Evolutionary conservation across 2,888 invertebrate species (phyloP).

Genomic region (Drosophila anomelani): DNA sequence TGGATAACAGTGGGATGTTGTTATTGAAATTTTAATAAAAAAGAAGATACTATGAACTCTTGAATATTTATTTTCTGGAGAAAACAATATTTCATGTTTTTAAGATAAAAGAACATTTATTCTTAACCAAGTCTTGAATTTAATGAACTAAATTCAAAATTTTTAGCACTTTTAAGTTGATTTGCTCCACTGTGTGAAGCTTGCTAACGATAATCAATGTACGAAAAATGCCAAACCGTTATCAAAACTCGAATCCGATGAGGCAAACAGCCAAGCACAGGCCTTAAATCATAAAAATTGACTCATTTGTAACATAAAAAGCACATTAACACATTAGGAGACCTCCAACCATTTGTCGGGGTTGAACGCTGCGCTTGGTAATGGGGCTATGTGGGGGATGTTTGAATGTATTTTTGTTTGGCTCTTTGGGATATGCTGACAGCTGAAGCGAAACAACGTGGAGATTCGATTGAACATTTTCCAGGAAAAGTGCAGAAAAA

Average conservation of each 20-base stretch:
- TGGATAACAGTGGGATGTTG: not conserved
- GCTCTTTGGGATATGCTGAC: conserved; percentile 48
- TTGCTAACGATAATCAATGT: conserved; percentile 58
- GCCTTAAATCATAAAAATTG: conserved; percentile 83
- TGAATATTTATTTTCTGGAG: not conserved
- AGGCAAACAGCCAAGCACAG: conserved; percentile 40
- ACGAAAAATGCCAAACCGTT: conserved; percentile 72
- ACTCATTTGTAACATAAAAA: conserved; percentile 83
- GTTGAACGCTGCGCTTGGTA: conserved; percentile 6
- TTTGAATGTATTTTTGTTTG: conserved; percentile 1
- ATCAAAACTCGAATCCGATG: conserved; percentile 63
- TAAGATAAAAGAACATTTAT: not conserved
- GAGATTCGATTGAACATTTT: conserved; percentile 14
- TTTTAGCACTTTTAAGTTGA: no score
- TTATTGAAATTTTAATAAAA: not conserved
- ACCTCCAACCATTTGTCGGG: conserved; percentile 12
- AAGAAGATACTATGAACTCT: no score
- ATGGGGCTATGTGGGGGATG: conserved; percentile 6
- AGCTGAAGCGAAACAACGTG: conserved; percentile 59
- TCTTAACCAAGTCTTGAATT: not conserved
- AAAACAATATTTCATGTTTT: not conserved
- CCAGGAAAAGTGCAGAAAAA: not conserved
- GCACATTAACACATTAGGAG: conserved; percentile 81
- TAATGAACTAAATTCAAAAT: no score
- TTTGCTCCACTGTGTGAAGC: not conserved